phyloP scores from a whole-genome alignment of 2,888 invertebrate genomes.

The Eupithecia tripunctaria region DNA sequence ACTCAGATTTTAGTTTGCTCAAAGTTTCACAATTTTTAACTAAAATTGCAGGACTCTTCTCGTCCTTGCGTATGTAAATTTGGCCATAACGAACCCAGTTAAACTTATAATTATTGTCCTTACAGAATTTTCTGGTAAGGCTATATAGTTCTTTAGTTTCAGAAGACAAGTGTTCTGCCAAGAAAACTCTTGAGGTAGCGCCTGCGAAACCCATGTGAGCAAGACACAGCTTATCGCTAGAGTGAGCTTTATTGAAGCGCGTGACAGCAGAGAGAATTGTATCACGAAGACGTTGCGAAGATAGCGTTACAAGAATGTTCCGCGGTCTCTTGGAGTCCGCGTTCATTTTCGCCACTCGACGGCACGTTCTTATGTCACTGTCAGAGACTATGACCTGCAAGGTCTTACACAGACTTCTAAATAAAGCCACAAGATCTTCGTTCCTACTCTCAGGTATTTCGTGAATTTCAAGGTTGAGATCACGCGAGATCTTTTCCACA shows the following conservation, averaged over 20 bases:
- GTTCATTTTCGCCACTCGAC: conserved; percentile 35
- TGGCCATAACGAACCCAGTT: conserved; percentile 34
- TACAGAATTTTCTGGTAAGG: conserved; percentile 22
- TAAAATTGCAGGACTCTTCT: conserved; percentile 18
- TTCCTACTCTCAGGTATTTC: conserved; percentile 33
- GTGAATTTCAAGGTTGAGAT: conserved; percentile 34
- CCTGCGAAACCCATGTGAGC: conserved; percentile 23
- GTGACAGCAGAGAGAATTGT: conserved; percentile 27
- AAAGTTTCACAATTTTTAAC: conserved; percentile 7
- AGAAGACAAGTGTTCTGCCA: conserved; percentile 36
- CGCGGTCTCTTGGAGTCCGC: conserved; percentile 30
- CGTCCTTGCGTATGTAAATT: conserved; percentile 29
- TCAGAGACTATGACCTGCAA: conserved; percentile 22
- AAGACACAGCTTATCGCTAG: conserved; percentile 17
- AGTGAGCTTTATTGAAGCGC: conserved; percentile 34
- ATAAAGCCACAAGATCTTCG: conserved; percentile 29
- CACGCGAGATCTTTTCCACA: conserved; percentile 32
- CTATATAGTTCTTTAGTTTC: conserved; percentile 32
- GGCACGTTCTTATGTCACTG: conserved; percentile 21
- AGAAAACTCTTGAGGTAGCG: conserved; percentile 8
- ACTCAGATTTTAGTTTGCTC: too few relatives aligned
- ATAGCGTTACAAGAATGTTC: conserved; percentile 22
- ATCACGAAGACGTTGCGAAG: conserved; percentile 28
- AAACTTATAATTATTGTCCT: conserved; percentile 24
- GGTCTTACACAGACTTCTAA: conserved; percentile 29